A percentile compares a stretch with the other conserved stretches of the same genome.
Conservation (phyloP, 1,140 invertebrate species). For the Heterodera schachtii region DNA sequence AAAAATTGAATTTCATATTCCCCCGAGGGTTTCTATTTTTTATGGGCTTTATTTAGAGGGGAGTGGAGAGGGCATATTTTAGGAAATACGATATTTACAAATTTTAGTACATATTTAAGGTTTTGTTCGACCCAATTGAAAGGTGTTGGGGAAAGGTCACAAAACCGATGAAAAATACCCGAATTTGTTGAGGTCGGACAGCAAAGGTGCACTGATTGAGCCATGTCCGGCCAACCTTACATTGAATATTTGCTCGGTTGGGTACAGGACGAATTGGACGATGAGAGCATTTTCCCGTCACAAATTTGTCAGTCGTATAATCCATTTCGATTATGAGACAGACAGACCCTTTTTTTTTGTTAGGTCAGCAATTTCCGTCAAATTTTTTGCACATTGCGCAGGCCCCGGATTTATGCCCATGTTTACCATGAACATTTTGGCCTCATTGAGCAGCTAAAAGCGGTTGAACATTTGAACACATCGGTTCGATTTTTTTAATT, state of each 20-base stretch:
- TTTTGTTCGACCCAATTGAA: no score
- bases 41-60: no score
- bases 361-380: slow-evolving; percentile 57
- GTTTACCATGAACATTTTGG: slow-evolving; percentile 99
- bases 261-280: slow-evolving; percentile 98
- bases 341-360: no score
- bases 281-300: slow-evolving; percentile 95
- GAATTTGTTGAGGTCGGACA: slow-evolving; percentile 20
- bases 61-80: no score
- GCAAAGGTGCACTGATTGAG: slow-evolving; percentile 21
- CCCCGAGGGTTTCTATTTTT: no score
- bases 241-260: slow-evolving; percentile 99
- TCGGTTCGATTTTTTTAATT: slow-evolving; percentile 1
- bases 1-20: no score
- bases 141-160: no score
- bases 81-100: no score
- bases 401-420: slow-evolving; percentile 98
- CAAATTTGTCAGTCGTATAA: slow-evolving; percentile 80
- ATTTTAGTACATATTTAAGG: no score
- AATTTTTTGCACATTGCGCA: slow-evolving; percentile 89
- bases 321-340: neutral
- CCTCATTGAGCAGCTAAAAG: slow-evolving; percentile 93
- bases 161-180: no score
- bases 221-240: slow-evolving; percentile 70
- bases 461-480: slow-evolving; percentile 98